phyloP scores from a whole-genome alignment of 2,888 invertebrate genomes.

The Mimas tiliae region DNA sequence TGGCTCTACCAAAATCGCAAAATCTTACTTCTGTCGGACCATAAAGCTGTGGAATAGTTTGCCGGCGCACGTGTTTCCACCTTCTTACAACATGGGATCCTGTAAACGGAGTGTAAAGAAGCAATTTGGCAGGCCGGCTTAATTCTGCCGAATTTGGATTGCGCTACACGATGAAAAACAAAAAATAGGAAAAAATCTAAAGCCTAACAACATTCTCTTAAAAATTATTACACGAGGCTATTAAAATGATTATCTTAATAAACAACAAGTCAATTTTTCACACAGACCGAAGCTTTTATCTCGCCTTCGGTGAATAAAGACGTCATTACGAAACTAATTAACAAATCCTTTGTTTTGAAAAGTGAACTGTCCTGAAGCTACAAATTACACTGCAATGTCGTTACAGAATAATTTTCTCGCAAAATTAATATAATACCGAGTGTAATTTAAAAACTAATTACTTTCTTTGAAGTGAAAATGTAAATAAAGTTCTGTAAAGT shows the following conservation, averaged over 20 bases:
- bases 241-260: conserved; percentile 22
- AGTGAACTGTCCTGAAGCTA: conserved; percentile 25
- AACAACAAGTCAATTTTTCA: conserved; percentile 24
- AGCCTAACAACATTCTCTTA: too few species aligned
- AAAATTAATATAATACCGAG: conserved; percentile 37
- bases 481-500: conserved; percentile 66
- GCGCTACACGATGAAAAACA: too few species aligned
- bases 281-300: conserved; percentile 20
- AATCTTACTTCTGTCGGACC: too few species aligned
- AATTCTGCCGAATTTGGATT: too few species aligned
- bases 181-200: too few species aligned
- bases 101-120: too few species aligned
- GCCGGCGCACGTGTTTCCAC: too few species aligned
- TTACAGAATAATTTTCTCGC: conserved; percentile 40
- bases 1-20: too few species aligned
- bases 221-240: neutral
- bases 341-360: conserved; percentile 25
- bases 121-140: too few species aligned
- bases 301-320: conserved; percentile 14
- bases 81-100: too few species aligned
- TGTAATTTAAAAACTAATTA: conserved; percentile 67
- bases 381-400: conserved; percentile 29
- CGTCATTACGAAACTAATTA: conserved; percentile 28
- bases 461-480: conserved; percentile 62
- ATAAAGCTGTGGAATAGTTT: too few species aligned